A percentile compares a stretch with the other conserved stretches of the same genome.
These are phyloP conservation scores for Thunnus maccoyii DNA, from an alignment of 2,113 vertebrate genomes.

Conservation along the genomic window DNA sequence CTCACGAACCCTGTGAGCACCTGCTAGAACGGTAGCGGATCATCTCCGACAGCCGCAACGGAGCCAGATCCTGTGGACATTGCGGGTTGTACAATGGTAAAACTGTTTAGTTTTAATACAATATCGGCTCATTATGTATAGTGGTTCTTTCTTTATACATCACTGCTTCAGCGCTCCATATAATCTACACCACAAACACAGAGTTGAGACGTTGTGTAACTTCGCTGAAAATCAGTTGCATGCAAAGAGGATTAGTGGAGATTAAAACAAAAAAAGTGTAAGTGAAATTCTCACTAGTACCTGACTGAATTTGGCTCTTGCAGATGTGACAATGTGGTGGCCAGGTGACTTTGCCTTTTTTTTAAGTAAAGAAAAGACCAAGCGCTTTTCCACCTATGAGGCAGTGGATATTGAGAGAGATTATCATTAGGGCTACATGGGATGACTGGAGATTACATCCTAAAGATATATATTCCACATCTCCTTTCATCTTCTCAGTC, in stretches of 20 bases:
- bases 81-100: no score
- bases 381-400: conserved; percentile 6
- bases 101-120: no score
- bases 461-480: not conserved
- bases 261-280: conserved; percentile 1
- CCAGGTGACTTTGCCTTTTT: not conserved
- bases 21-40: no score
- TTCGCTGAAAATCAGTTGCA: not conserved
- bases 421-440: conserved; percentile 20
- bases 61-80: no score
- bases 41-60: no score
- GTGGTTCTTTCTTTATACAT: not conserved
- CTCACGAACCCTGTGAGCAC: no score
- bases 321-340: conserved; percentile 5
- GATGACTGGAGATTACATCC: not conserved
- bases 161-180: no score
- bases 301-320: conserved; percentile 9
- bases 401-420: not conserved
- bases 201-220: not conserved
- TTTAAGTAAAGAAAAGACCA: not conserved
- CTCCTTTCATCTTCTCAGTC: not conserved
- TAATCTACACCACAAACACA: not conserved
- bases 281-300: conserved; percentile 10
- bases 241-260: conserved; percentile 16
- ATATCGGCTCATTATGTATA: not conserved